Percentiles rank a stretch among this genome's conserved stretches.
Conservation (phyloP, 2,888 invertebrate species). For the Steromphala cineraria region DNA sequence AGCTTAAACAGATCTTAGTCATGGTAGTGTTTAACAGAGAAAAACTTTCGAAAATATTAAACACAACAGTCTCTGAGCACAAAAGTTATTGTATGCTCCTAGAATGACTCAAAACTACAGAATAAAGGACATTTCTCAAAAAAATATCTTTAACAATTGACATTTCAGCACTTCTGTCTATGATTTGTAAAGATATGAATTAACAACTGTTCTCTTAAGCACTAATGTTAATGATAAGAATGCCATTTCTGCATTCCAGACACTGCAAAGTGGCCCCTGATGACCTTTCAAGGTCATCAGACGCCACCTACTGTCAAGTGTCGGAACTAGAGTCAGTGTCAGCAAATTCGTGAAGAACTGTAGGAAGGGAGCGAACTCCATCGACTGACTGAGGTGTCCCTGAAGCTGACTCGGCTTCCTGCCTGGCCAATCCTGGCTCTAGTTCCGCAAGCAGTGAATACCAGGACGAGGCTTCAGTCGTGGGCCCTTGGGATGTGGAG, state of each 20-base stretch:
- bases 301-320: background rate
- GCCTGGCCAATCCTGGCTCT: background rate
- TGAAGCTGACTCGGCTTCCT: background rate
- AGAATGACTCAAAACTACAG: no score
- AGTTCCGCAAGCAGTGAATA: background rate
- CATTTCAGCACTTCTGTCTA: no score
- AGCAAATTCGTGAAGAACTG: background rate
- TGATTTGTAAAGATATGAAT: no score
- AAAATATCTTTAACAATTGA: no score
- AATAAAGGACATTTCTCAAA: no score
- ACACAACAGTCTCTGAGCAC: no score
- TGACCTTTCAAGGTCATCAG: background rate
- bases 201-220: background rate
- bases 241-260: background rate
- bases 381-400: slow-evolving; percentile 4
- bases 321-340: background rate
- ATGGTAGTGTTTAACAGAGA: no score
- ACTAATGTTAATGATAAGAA: no score
- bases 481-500: background rate
- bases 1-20: no score
- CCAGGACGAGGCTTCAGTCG: background rate
- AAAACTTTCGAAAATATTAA: no score
- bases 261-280: no score
- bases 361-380: background rate
- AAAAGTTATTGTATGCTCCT: background rate